phyloP scores from a whole-genome alignment of 1,140 invertebrate genomes.

The Cotesia glomerata region DNA sequence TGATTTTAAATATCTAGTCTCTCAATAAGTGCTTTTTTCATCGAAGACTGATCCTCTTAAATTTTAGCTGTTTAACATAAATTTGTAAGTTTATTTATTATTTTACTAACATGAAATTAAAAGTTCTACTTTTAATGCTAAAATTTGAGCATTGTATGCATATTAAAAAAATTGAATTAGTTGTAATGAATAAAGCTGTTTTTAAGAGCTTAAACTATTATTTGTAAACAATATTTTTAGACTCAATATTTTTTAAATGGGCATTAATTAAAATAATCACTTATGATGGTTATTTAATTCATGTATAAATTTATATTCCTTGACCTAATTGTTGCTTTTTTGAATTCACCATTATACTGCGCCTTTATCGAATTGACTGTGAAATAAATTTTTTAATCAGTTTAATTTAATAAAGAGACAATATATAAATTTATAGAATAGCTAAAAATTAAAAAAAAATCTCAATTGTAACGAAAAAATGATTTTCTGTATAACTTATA shows the following conservation, averaged over 20 bases:
- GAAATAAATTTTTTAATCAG: not conserved
- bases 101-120: no score
- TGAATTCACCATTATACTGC: constrained; percentile 4
- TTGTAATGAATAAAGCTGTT: no score
- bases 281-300: not conserved
- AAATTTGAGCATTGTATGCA: no score
- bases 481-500: constrained; percentile 4
- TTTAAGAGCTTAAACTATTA: no score
- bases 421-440: not conserved
- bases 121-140: no score
- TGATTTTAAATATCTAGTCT: constrained; percentile 5
- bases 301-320: not conserved
- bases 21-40: constrained; percentile 13
- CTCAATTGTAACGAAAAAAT: not conserved
- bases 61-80: not conserved
- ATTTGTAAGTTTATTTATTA: no score
- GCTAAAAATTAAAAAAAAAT: constrained; percentile 9
- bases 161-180: no score
- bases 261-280: not conserved
- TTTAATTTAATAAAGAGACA: not conserved
- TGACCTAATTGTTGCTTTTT: not conserved
- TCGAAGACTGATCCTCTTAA: constrained; percentile 16
- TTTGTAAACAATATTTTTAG: no score
- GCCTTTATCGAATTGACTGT: not conserved
- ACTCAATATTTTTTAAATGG: no score